A percentile compares a stretch with the other conserved stretches of the same genome.
Evolutionary conservation across 2,113 vertebrate species (phyloP).

Genomic region (Colossoma macropomum): DNA sequence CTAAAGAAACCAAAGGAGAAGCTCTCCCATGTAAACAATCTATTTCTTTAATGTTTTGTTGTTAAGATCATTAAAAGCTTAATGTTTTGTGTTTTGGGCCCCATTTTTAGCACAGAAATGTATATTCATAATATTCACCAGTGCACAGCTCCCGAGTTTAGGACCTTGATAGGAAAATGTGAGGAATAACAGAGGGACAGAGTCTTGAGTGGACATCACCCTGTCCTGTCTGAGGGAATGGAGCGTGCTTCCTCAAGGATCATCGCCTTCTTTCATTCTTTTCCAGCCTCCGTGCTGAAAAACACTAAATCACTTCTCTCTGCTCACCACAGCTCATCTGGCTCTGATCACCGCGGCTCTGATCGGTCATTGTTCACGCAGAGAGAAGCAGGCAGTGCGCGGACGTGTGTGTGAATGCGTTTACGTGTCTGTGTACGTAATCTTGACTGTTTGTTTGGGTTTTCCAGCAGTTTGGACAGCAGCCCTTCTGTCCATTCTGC

Average conservation of each 20-base stretch:
- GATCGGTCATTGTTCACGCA: not conserved
- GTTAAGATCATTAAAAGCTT: no score
- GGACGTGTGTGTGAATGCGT: not conserved
- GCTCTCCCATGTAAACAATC: no score
- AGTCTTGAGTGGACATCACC: no score
- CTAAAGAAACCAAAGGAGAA: no score
- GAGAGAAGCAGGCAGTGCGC: not conserved
- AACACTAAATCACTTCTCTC: not conserved
- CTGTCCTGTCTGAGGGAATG: not conserved
- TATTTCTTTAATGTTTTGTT: no score
- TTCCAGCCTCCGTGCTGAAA: not conserved
- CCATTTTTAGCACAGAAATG: no score
- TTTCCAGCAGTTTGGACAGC: not conserved
- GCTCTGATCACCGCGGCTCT: not conserved
- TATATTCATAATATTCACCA: no score
- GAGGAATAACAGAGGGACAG: not conserved
- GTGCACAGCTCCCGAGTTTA: not conserved
- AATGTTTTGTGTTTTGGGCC: no score
- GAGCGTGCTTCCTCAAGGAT: not conserved
- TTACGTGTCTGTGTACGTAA: not conserved
- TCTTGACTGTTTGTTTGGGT: slow-evolving; percentile 3
- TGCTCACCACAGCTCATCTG: not conserved
- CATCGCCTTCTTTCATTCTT: not conserved
- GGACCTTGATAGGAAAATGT: not conserved
- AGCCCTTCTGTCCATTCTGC: slow-evolving; percentile 8